phyloP scores from a whole-genome alignment of 92 coral and sea anemone species.

The Heliopora coerulea region DNA sequence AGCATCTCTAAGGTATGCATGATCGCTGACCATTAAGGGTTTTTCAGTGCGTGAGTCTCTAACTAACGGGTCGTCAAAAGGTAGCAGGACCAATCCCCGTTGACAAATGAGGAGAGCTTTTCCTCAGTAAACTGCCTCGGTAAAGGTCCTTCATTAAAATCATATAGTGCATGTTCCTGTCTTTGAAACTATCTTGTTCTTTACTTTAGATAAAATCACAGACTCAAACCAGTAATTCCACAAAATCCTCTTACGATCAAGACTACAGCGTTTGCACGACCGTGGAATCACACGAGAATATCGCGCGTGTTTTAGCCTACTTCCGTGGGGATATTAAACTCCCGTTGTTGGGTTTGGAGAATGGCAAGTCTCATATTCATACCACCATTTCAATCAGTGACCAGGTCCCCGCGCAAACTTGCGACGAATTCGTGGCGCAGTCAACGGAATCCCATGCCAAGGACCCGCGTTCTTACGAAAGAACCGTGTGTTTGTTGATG shows the following conservation, averaged over 20 bases:
- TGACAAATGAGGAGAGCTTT: too few species aligned
- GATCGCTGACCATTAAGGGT: too few species aligned
- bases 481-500: constrained; percentile 14
- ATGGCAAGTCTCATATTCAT: constrained; percentile 1
- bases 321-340: constrained; percentile 32
- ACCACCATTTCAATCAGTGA: constrained; percentile 37
- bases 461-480: constrained; percentile 21
- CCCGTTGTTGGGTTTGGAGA: background rate
- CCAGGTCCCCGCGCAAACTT: constrained; percentile 28
- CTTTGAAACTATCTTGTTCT: background rate
- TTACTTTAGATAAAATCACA: constrained; percentile 20
- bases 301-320: constrained; percentile 32
- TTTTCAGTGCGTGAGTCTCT: too few species aligned
- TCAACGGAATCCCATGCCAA: constrained; percentile 2
- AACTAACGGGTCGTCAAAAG: too few species aligned
- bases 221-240: background rate
- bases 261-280: constrained; percentile 37
- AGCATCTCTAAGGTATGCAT: too few species aligned
- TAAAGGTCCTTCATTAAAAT: too few species aligned
- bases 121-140: too few species aligned
- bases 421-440: constrained; percentile 26
- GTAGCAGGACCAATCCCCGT: too few species aligned
- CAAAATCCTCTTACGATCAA: constrained; percentile 28
- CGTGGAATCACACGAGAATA: constrained; percentile 33
- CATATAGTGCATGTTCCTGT: too few species aligned